phyloP scores from a whole-genome alignment of 2,113 vertebrate genomes.

The Salvator merianae region DNA sequence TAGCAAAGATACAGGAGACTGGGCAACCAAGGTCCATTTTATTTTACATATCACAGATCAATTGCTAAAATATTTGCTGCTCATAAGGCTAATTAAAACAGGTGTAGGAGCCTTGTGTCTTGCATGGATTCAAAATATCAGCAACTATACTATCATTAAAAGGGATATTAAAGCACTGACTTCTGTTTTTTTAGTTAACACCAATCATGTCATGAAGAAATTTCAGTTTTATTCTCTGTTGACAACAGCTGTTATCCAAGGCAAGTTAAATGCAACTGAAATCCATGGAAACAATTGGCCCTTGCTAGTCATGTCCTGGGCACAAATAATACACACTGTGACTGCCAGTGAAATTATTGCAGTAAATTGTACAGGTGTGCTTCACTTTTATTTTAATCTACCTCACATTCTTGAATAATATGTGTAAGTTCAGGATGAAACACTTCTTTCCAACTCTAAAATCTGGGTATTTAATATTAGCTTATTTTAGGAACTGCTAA shows the following conservation, averaged over 20 bases:
- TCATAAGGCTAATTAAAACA: neutral
- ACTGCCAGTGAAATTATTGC: neutral
- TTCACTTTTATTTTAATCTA: neutral
- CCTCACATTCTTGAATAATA: neutral
- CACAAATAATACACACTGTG: neutral
- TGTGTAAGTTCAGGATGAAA: neutral
- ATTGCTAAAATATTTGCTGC: neutral
- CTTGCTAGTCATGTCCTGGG: neutral
- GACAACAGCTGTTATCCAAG: neutral
- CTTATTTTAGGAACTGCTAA: neutral
- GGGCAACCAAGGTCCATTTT: neutral
- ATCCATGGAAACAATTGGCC: neutral
- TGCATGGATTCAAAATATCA: neutral
- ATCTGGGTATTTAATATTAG: neutral
- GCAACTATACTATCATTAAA: neutral
- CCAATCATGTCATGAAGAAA: slow-evolving; percentile 53
- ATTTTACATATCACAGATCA: neutral
- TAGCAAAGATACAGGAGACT: neutral
- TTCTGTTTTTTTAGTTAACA: neutral
- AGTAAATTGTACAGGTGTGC: neutral
- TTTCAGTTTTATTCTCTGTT: neutral
- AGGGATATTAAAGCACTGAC: neutral
- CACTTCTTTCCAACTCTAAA: neutral
- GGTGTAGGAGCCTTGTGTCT: neutral
- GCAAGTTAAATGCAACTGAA: neutral